Conservation (phyloP, 2,888 invertebrate genomes). For the Choristoneura rosaceana region DNA sequence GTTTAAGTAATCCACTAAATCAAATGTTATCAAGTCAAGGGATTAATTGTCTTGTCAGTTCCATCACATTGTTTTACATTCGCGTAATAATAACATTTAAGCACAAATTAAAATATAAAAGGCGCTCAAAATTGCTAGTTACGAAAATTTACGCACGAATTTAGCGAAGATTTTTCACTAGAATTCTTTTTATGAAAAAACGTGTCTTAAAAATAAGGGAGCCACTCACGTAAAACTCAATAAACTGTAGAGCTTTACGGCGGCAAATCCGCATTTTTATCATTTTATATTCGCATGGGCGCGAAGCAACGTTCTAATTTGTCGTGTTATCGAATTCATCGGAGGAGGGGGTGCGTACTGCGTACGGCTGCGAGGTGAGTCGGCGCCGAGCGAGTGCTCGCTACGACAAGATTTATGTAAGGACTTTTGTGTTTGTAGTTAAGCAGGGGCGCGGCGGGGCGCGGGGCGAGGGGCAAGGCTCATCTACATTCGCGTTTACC, state of each 20-base stretch:
- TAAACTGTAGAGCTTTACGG: slow-evolving; percentile 62
- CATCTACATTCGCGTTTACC: slow-evolving; percentile 81
- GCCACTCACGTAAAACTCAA: slow-evolving; percentile 63
- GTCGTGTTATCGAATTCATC: slow-evolving; percentile 76
- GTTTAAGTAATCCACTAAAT: slow-evolving; percentile 29
- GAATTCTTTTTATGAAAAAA: slow-evolving; percentile 47
- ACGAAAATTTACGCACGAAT: slow-evolving; percentile 38
- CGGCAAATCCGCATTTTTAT: slow-evolving; percentile 67
- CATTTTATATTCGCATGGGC: slow-evolving; percentile 59
- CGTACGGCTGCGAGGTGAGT: slow-evolving; percentile 67
- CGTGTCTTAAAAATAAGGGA: slow-evolving; percentile 67
- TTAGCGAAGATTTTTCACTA: slow-evolving; percentile 39
- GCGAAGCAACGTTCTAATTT: slow-evolving; percentile 69
- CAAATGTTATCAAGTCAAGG: slow-evolving; percentile 26
- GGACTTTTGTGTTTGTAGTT: slow-evolving; percentile 85
- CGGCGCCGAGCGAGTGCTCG: slow-evolving; percentile 72
- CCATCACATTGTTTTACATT: slow-evolving; percentile 10
- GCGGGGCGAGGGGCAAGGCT: slow-evolving; percentile 57
- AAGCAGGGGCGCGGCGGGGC: slow-evolving; percentile 65
- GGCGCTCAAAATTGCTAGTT: slow-evolving; percentile 38
- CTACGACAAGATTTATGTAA: slow-evolving; percentile 83
- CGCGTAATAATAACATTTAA: slow-evolving; percentile 26
- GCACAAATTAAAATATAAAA: slow-evolving; percentile 34
- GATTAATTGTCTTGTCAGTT: slow-evolving; percentile 37
- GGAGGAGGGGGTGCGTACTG: slow-evolving; percentile 64